These are phyloP conservation scores for Reticulitermes lucifugus DNA, from an alignment of 2,888 invertebrate species.

Conservation along the genomic window DNA sequence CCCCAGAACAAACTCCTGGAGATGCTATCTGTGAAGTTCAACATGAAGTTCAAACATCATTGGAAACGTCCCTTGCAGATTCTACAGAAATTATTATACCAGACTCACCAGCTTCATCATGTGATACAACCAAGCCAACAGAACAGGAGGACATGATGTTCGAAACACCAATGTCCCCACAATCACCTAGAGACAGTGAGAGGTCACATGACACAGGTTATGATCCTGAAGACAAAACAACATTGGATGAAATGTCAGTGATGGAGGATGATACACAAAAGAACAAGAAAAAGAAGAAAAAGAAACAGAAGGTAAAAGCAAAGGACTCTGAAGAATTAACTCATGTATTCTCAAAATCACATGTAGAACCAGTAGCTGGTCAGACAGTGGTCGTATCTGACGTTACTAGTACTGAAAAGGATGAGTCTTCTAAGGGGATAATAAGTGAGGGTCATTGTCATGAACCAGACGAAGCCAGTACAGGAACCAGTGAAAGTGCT, in stretches of 20 bases:
- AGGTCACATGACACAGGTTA: slow-evolving; percentile 74
- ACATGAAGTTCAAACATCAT: slow-evolving; percentile 57
- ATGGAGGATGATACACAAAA: slow-evolving; percentile 67
- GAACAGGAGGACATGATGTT: slow-evolving; percentile 61
- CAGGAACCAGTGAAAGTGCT: neutral
- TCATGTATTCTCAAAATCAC: slow-evolving; percentile 18
- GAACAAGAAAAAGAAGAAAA: slow-evolving; percentile 63
- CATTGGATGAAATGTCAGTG: slow-evolving; percentile 67
- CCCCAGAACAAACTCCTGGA: slow-evolving; percentile 52
- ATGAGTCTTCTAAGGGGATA: neutral
- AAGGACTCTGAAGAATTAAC: slow-evolving; percentile 63
- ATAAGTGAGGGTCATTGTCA: neutral
- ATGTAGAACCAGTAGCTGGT: neutral
- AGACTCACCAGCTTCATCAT: slow-evolving; percentile 67
- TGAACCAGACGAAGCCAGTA: neutral
- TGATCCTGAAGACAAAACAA: slow-evolving; percentile 76
- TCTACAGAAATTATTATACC: slow-evolving; percentile 68
- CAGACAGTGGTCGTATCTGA: neutral
- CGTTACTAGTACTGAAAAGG: neutral
- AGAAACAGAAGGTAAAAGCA: slow-evolving; percentile 66
- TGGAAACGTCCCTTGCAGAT: slow-evolving; percentile 67
- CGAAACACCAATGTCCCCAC: slow-evolving; percentile 59
- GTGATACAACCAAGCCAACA: slow-evolving; percentile 68
- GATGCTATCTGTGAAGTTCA: slow-evolving; percentile 24
- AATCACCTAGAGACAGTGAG: slow-evolving; percentile 61